Conservation (phyloP, 2,113 vertebrate species). For the Sebastes fasciatus region DNA sequence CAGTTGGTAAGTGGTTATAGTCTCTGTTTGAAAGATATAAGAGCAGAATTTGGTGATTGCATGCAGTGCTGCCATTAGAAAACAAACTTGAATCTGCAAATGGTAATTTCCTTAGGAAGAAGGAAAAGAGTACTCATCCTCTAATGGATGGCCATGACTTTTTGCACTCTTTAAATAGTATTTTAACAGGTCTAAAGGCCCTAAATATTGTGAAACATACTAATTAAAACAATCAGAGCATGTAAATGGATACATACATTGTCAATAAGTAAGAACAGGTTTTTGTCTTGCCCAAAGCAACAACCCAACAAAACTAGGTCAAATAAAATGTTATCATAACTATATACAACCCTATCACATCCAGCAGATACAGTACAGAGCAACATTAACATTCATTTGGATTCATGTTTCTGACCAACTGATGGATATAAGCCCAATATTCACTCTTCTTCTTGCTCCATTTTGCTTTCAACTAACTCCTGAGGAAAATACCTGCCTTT, state of each 20-base stretch:
- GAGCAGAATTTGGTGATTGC: neutral
- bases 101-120: neutral
- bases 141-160: neutral
- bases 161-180: neutral
- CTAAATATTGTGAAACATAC: neutral
- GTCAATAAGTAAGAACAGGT: neutral
- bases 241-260: neutral
- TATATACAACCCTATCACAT: neutral
- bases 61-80: neutral
- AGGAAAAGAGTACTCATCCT: neutral
- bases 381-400: neutral
- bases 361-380: neutral
- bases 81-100: neutral
- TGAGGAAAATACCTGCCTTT: neutral
- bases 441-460: too few species aligned
- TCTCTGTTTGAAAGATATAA: too few species aligned
- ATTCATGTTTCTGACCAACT: neutral
- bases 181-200: neutral
- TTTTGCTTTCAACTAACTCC: neutral
- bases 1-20: neutral
- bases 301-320: neutral
- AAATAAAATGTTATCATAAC: neutral
- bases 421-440: neutral
- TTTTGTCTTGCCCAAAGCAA: neutral
- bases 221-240: neutral